Percentiles rank a stretch among this genome's conserved stretches.
phyloP scores from a whole-genome alignment of 2,797 vertebrate genomes.

The Eospalax fontanierii region DNA sequence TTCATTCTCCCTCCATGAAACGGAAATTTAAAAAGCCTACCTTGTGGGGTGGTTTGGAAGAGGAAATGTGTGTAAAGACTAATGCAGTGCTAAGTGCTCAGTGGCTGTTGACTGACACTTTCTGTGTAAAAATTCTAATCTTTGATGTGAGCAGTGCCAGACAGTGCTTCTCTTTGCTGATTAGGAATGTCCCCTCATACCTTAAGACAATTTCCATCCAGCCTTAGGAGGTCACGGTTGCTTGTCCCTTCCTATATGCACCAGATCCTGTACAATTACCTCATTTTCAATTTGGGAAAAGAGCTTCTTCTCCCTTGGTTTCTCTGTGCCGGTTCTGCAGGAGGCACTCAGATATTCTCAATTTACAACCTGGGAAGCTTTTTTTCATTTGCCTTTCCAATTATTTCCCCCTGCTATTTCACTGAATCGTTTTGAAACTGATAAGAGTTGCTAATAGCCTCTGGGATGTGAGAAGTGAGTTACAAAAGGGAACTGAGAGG shows the following conservation, averaged over 20 bases:
- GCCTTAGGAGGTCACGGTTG: background rate
- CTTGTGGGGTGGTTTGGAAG: background rate
- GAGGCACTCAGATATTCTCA: background rate
- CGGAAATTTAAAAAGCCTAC: background rate
- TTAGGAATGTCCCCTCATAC: background rate
- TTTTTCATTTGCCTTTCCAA: constrained; percentile 49
- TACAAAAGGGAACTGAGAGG: background rate
- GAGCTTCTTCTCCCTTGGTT: constrained; percentile 2
- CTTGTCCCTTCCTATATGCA: background rate
- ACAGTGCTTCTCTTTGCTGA: background rate
- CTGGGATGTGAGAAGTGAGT: background rate
- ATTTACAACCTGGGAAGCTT: background rate
- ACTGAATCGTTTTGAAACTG: constrained; percentile 26
- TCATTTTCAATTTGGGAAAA: background rate
- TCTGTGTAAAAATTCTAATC: background rate
- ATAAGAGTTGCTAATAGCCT: background rate
- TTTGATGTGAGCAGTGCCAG: background rate
- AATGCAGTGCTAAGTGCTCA: background rate
- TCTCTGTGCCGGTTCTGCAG: background rate
- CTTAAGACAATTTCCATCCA: background rate
- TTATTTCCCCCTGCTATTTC: background rate
- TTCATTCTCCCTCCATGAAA: background rate
- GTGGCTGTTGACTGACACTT: background rate
- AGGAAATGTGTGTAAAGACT: background rate
- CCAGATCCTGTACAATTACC: background rate